phyloP scores from a whole-genome alignment of 2,888 invertebrate genomes.

The Trichopoda pennipes region DNA sequence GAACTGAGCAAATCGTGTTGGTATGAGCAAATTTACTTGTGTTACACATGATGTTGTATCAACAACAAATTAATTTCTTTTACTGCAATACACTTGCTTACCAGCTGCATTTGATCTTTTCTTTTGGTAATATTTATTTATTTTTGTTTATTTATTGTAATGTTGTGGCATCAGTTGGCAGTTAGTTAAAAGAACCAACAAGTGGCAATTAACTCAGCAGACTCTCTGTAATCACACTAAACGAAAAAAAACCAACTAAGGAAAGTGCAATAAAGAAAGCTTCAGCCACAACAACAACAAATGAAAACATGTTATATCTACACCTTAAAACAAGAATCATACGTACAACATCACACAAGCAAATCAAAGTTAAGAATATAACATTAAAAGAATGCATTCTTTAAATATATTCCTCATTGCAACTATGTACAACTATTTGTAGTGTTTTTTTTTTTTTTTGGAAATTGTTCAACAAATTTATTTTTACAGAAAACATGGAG shows the following conservation, averaged over 20 bases:
- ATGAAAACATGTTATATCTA: constrained; percentile 50
- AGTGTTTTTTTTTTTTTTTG: too few relatives aligned
- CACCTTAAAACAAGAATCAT: constrained; percentile 57
- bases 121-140: constrained; percentile 30
- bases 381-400: not conserved
- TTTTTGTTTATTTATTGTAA: constrained; percentile 69
- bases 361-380: constrained; percentile 15
- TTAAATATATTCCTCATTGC: not conserved
- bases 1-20: constrained; percentile 47
- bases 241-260: constrained; percentile 13
- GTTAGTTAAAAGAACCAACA: constrained; percentile 68
- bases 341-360: not conserved
- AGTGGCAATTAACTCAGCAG: constrained; percentile 70
- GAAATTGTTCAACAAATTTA: too few relatives aligned
- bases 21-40: constrained; percentile 1
- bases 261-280: constrained; percentile 19
- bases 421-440: not conserved
- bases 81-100: constrained; percentile 42
- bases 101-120: not conserved
- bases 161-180: constrained; percentile 75
- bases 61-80: constrained; percentile 61
- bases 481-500: too few relatives aligned
- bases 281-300: constrained; percentile 44
- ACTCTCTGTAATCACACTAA: constrained; percentile 62
- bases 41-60: constrained; percentile 42